A percentile compares a stretch with the other conserved stretches of the same genome.
These are phyloP conservation scores for Pristionchus entomophagus DNA, from an alignment of 2,888 invertebrate genomes.

Conservation along the genomic window DNA sequence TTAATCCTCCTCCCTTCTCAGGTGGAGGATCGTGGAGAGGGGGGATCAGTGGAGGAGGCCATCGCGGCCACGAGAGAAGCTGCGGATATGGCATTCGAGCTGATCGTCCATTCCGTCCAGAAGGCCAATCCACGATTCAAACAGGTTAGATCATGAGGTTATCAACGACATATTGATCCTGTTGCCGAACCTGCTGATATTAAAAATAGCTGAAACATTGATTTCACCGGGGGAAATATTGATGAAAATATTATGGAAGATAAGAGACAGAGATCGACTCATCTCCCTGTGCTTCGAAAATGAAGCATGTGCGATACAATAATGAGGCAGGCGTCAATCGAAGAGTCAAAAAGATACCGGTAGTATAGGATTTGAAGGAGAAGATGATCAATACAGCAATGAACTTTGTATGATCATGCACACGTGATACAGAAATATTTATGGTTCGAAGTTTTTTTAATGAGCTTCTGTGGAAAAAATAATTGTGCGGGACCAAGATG, in stretches of 20 bases:
- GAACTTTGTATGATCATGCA: background rate
- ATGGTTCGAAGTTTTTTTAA: no score
- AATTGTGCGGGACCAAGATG: no score
- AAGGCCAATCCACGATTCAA: slow-evolving; percentile 42
- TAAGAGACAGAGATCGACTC: no score
- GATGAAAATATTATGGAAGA: no score
- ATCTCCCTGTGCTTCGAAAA: no score
- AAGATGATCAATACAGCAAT: background rate
- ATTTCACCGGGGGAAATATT: no score
- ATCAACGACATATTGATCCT: background rate
- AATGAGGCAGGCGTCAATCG: no score
- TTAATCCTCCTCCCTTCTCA: background rate
- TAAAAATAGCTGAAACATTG: no score
- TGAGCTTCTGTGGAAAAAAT: no score
- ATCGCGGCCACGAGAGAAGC: slow-evolving; percentile 38
- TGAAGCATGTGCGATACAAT: no score
- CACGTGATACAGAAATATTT: background rate
- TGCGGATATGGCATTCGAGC: slow-evolving; percentile 50
- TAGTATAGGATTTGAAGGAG: background rate
- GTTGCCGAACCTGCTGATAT: no score
- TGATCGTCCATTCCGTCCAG: slow-evolving; percentile 46
- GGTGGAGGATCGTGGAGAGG: slow-evolving; percentile 31
- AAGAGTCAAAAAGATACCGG: background rate
- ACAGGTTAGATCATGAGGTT: background rate
- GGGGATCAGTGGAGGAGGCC: background rate